These are phyloP conservation scores for Urocyon cinereoargenteus DNA, from an alignment of 2,797 vertebrate species.

Conservation along the genomic window DNA sequence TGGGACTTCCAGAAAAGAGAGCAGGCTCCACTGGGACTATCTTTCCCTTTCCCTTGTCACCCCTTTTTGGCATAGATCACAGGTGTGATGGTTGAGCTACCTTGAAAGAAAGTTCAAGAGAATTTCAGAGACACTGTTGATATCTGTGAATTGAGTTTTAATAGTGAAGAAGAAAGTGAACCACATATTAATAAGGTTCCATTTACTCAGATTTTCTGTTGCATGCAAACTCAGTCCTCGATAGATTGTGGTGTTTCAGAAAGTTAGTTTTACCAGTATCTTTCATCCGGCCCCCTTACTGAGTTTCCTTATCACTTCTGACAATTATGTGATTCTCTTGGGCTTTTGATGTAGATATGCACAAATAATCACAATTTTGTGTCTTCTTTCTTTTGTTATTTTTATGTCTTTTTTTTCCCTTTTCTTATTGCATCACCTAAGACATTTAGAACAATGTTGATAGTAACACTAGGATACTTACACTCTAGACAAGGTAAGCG, in stretches of 20 bases:
- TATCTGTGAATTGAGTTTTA: neutral
- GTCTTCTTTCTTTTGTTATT: neutral
- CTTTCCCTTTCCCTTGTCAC: neutral
- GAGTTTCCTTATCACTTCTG: neutral
- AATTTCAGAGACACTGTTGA: neutral
- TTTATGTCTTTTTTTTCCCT: neutral
- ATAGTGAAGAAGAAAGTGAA: neutral
- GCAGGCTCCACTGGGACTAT: neutral
- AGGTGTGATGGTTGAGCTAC: neutral
- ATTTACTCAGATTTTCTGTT: neutral
- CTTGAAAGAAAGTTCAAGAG: slow-evolving; percentile 24
- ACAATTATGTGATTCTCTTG: slow-evolving; percentile 20
- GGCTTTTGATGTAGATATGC: neutral
- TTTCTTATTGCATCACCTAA: slow-evolving; percentile 8
- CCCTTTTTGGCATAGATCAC: neutral
- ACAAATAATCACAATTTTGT: slow-evolving; percentile 18
- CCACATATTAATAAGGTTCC: neutral
- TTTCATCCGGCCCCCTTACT: neutral
- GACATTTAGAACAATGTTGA: neutral
- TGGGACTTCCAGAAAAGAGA: neutral
- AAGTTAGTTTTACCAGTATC: neutral
- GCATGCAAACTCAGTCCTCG: neutral
- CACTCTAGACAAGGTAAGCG: neutral
- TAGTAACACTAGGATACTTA: neutral
- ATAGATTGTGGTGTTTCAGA: neutral